Conservation (phyloP, 2,888 invertebrate genomes). For the Epiblema foenella region DNA sequence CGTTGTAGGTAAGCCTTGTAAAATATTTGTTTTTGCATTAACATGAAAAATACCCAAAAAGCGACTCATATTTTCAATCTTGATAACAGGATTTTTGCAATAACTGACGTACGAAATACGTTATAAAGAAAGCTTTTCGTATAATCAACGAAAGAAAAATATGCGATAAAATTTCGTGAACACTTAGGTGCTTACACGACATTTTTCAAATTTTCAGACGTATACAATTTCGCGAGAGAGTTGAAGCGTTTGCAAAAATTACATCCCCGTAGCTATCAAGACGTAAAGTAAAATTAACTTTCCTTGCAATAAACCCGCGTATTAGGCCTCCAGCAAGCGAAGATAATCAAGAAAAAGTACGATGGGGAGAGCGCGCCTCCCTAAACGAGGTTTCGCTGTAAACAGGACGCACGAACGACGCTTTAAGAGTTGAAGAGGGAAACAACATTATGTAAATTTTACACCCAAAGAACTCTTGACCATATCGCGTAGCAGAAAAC, state of each 20-base stretch:
- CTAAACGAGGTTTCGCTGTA: constrained; percentile 48
- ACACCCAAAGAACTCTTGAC: constrained; percentile 61
- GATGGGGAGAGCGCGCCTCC: constrained; percentile 42
- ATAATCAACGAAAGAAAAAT: constrained; percentile 42
- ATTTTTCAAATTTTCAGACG: constrained; percentile 26
- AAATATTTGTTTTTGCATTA: neutral
- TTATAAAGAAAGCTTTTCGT: neutral
- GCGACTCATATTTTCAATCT: neutral
- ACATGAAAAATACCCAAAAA: neutral
- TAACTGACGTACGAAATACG: neutral
- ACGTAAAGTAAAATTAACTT: constrained; percentile 42
- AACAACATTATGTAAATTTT: constrained; percentile 63
- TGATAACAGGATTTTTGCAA: neutral
- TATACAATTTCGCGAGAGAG: constrained; percentile 33
- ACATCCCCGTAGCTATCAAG: constrained; percentile 25
- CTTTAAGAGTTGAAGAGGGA: constrained; percentile 46
- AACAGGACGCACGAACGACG: constrained; percentile 49
- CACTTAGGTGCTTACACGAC: constrained; percentile 5
- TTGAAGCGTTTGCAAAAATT: constrained; percentile 21
- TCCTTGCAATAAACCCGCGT: constrained; percentile 36
- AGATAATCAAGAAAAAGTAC: constrained; percentile 51
- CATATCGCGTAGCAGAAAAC: constrained; percentile 60
- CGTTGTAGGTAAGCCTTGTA: neutral
- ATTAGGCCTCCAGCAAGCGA: constrained; percentile 41
- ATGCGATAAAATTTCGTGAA: constrained; percentile 33